Percentiles rank a stretch among this genome's conserved stretches.
phyloP scores from a whole-genome alignment of 2,113 vertebrate species.

The Jacana jacana region DNA sequence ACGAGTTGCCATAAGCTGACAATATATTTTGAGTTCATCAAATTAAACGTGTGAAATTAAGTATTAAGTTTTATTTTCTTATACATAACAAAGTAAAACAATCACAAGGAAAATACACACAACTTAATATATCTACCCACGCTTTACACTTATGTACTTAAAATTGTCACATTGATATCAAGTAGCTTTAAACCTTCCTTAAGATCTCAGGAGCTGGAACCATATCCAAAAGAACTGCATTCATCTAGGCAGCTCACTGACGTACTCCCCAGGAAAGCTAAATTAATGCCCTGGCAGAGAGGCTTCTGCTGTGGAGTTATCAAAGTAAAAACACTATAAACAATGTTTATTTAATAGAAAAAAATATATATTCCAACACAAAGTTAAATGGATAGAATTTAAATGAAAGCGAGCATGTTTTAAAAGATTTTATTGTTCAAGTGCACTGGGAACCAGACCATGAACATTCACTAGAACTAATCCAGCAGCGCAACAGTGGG shows the following conservation, averaged over 20 bases:
- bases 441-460: not conserved
- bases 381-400: not conserved
- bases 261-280: not conserved
- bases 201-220: not conserved
- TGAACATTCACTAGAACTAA: not conserved
- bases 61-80: constrained; percentile 7
- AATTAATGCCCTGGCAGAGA: not conserved
- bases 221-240: not conserved
- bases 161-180: not conserved
- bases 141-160: not conserved
- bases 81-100: not conserved
- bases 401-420: not conserved
- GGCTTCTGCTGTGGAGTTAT: not conserved
- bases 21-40: not conserved
- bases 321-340: not conserved
- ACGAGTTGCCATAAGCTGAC: not conserved
- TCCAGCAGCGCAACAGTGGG: not conserved
- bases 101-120: not conserved
- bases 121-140: not conserved
- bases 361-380: not conserved
- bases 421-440: not conserved
- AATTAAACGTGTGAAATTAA: not conserved
- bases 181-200: not conserved
- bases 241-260: not conserved
- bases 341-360: not conserved